These are phyloP conservation scores for Yponomeuta plumbellus DNA, from an alignment of 2,888 invertebrate species.

Conservation along the genomic window DNA sequence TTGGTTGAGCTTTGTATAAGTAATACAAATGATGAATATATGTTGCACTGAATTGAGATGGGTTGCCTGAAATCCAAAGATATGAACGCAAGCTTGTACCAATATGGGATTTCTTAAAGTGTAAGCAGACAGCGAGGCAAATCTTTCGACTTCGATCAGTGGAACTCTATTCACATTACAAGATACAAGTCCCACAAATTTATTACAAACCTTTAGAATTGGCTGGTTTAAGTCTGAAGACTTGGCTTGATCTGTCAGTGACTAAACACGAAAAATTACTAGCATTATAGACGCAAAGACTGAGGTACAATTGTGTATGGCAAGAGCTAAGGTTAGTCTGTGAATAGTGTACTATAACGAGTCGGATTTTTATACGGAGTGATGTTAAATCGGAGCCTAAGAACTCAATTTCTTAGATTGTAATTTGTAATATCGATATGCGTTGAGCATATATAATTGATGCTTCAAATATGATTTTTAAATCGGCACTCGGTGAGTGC, in stretches of 20 bases:
- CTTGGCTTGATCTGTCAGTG: background rate
- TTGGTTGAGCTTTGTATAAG: slow-evolving; percentile 9
- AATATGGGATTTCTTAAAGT: background rate
- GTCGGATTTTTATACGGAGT: slow-evolving; percentile 11
- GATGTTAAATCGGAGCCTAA: slow-evolving; percentile 6
- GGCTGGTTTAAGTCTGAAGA: background rate
- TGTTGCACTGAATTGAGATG: background rate
- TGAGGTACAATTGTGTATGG: slow-evolving; percentile 10
- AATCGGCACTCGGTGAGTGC: background rate
- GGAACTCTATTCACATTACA: background rate
- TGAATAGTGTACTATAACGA: slow-evolving; percentile 9
- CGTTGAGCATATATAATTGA: slow-evolving; percentile 2
- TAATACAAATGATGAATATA: slow-evolving; percentile 4
- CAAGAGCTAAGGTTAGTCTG: slow-evolving; percentile 1
- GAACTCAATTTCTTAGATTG: slow-evolving; percentile 12
- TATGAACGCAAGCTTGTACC: background rate
- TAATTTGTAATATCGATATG: slow-evolving; percentile 8
- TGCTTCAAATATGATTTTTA: slow-evolving; percentile 11
- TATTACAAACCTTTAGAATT: background rate
- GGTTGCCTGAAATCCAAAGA: background rate
- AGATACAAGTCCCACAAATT: background rate
- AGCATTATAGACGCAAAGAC: slow-evolving; percentile 16
- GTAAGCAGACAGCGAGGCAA: background rate
- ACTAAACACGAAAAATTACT: slow-evolving; percentile 7
- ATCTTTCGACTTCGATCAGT: background rate